Evolutionary conservation across 2,888 invertebrate genomes (phyloP), one percentile per base, ranked within the genome.

Genomic region (Arge pagana): DNA sequence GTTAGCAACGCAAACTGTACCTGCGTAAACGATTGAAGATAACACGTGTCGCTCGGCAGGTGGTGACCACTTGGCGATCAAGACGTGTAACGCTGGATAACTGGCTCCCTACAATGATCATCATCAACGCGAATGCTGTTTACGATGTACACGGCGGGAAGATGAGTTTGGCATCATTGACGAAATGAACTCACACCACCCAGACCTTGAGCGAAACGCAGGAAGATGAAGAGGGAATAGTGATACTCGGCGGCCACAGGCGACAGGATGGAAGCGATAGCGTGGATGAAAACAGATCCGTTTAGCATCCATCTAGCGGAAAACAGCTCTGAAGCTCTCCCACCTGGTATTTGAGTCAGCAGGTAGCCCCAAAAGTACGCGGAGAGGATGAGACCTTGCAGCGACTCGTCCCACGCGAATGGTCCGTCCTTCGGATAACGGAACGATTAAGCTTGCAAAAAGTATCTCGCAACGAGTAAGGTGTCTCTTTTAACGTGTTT

Each of bases 251-350:
- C 90, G 67, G 87, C 83, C 2, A 86, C 68, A 0, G 93, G 93
- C 0, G 90, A 88, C n/a, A 93, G 74, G 5, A 93, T 68, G 0
- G 92, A 90, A 68, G 89, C 86, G 5, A 88, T 66, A 3, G 89
- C 85, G 70, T 92, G 92, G 60, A 91, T 83, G 30, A 84, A 77
- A 7, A 92, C 88, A 1, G 90, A 87, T 70, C 85, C 85, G 67
- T 88, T 86, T 87, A 92, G 91, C 62, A 94, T 86, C 88, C 90
- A 91, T 79, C 92, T 93, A 2, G 93, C 94, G 8, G 94, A 93
- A 68, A 88, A 84, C 48, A 85, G 76, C 74, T 92, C 93, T 0
- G 94, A 89, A 53, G 93, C 77, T 48, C 87, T 82, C 2, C 89
- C 93, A 33, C 91, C 87, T 62, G 78, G 74, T 50, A 90, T 74